Percentiles rank a stretch among this genome's conserved stretches.
These are phyloP conservation scores for Romanomermis culicivorax DNA, from an alignment of 2,888 invertebrate species.

Conservation along the genomic window DNA sequence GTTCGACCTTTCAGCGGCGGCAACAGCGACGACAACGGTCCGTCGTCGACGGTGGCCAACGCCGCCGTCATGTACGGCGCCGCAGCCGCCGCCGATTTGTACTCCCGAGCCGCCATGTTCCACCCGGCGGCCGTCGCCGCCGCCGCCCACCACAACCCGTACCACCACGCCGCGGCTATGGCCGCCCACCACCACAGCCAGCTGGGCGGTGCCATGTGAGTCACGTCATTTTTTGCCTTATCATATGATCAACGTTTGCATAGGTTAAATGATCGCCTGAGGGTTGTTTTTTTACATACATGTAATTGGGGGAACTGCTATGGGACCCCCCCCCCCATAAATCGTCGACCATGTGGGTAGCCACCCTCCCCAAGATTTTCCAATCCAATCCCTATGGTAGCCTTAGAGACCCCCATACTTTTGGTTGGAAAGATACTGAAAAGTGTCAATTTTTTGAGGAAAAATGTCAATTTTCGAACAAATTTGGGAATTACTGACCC, in stretches of 20 bases:
- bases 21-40: neutral
- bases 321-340: too few species aligned
- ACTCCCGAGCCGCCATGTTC: constrained; percentile 12
- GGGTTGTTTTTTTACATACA: neutral
- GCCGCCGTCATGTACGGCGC: constrained; percentile 18
- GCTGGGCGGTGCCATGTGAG: neutral
- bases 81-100: constrained; percentile 28
- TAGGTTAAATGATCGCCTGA: neutral
- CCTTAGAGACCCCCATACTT: too few species aligned
- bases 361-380: too few species aligned
- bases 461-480: too few species aligned
- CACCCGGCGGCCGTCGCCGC: constrained; percentile 29
- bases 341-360: too few species aligned
- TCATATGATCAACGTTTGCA: neutral
- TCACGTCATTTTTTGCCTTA: too few species aligned
- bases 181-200: constrained; percentile 26
- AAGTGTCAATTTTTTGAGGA: too few species aligned
- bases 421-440: too few species aligned
- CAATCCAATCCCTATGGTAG: too few species aligned
- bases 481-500: too few species aligned
- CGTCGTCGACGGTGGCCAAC: neutral
- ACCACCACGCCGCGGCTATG: constrained; percentile 29
- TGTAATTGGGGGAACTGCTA: too few species aligned
- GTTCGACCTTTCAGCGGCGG: neutral
- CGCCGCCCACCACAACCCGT: constrained; percentile 16